Base-by-base conservation (phyloP, 2,797 vertebrate species). In the Todus mexicanus region DNA sequence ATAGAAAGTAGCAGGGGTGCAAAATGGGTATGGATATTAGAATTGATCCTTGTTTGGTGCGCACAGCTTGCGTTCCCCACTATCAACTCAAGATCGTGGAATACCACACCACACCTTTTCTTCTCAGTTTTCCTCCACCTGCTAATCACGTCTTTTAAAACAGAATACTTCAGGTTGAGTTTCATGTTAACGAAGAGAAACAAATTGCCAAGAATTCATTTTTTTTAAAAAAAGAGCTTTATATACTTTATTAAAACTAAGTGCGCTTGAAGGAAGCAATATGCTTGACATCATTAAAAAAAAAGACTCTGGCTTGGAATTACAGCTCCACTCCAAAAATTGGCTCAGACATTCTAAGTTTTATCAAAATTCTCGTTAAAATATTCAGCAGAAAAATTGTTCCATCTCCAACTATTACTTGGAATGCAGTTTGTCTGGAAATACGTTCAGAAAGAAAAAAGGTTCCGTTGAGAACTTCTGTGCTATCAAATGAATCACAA, bases 391-490 rank as follows among this genome's bases (percentile, higher is more conserved):
- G 7, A 60, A 12, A 37, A 79, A 38, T 22, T 2, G 1, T 15
- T 57, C 33, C 18, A 11, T 12, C 61, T 60, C 13, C 29, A 87
- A 6, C 18, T 75, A 27, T 12, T 60, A 42, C 18, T 16, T 63
- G 20, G 25, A 31, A 73, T 12, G 9, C 12, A 75, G 22, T 33
- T 73, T 16, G 66, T 21, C 35, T 81, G 29, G 29, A 59, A 74
- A 65, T 5, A 29, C 0, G 1, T 10, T 57, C 2, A 57, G 27
- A 2, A 21, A 60, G 2, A 22, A 31, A 43, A 73, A 23, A 56
- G 4, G 16, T 43, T 84, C 22, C 51, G 40, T 12, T 31, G 11
- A 54, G 66, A 87, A 80, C 31, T 35, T 35, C 56, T 12, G 54
- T 31, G 35, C 53, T 37, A 33, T 9, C n/a, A 61, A 81, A 50